Percentiles rank a stretch among this genome's conserved stretches.
These are phyloP conservation scores for Globicephala melas DNA, from an alignment of 2,113 vertebrate species.

Conservation along the genomic window DNA sequence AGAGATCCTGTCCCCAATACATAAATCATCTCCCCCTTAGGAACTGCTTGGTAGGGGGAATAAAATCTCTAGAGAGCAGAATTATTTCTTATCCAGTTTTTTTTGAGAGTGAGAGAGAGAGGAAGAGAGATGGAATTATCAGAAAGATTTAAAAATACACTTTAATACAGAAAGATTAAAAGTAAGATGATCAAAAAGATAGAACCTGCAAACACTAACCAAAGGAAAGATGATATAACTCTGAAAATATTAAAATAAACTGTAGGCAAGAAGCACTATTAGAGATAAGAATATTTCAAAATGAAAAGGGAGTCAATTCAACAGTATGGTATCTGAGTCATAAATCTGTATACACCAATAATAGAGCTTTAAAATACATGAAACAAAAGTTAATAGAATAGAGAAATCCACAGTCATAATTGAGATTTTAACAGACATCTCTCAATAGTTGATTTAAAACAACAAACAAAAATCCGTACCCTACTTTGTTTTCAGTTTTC, in stretches of 20 bases:
- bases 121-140: too few species aligned
- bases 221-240: not conserved
- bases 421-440: not conserved
- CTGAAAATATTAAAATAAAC: not conserved
- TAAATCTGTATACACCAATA: not conserved
- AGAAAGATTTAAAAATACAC: not conserved
- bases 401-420: not conserved
- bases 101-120: not conserved
- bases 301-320: not conserved
- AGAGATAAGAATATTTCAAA: constrained; percentile 5
- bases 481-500: not conserved
- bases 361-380: not conserved
- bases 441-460: not conserved
- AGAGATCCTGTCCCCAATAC: not conserved
- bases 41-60: too few species aligned
- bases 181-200: too few species aligned
- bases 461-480: not conserved
- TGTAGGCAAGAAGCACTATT: not conserved
- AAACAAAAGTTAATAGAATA: not conserved
- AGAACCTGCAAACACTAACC: too few species aligned
- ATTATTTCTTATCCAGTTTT: not conserved
- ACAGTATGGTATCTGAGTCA: not conserved
- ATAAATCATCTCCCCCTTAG: not conserved
- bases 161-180: too few species aligned
- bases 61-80: not conserved